Evolutionary conservation across 2,797 vertebrate species (phyloP).

Genomic region (Adelosebastes latens): DNA sequence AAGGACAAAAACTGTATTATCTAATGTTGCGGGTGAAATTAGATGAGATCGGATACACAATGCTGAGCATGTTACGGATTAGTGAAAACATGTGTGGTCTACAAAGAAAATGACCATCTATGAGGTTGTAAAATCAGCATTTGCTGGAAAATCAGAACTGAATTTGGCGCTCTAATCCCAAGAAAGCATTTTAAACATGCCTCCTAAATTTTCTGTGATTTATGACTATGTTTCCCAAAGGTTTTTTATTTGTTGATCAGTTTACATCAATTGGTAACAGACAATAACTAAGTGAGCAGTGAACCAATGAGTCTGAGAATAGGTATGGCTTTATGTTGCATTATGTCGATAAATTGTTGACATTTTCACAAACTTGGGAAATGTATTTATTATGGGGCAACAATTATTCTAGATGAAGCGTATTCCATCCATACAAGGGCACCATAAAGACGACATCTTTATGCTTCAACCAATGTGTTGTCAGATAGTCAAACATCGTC

Average conservation of each 20-base stretch:
- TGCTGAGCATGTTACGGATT: background rate
- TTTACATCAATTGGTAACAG: background rate
- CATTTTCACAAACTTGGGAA: background rate
- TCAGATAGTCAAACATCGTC: too few species aligned
- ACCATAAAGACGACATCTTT: background rate
- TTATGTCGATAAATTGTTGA: too few species aligned
- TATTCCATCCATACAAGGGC: background rate
- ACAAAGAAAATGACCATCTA: background rate
- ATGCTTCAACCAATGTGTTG: too few species aligned
- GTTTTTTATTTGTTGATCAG: background rate
- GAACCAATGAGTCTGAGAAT: background rate
- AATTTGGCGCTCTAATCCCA: background rate
- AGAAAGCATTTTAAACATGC: background rate
- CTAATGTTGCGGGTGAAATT: background rate
- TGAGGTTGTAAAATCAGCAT: background rate
- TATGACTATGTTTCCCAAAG: background rate
- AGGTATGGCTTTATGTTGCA: background rate
- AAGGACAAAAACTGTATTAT: background rate
- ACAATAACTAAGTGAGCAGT: background rate
- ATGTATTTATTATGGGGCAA: background rate
- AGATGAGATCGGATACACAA: background rate
- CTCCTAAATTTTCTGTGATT: background rate
- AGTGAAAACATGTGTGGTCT: background rate
- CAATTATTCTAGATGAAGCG: background rate
- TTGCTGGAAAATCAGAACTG: background rate